Base-by-base conservation (phyloP, 2,888 invertebrate species). In the Lutraria lutraria region DNA sequence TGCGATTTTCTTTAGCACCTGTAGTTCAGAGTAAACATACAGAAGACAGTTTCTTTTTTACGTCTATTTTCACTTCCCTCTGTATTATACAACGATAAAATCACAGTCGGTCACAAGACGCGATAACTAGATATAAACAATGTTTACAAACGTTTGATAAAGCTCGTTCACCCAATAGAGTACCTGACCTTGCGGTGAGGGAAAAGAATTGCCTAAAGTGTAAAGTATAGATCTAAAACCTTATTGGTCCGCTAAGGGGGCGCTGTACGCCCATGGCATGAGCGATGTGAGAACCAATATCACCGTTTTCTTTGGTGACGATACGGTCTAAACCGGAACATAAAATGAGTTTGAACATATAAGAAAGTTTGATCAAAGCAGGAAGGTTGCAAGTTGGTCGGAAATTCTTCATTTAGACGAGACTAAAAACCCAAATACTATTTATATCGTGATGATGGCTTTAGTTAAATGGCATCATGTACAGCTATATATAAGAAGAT, bases 91-190 rank as follows among this genome's bases (percentile, higher is more conserved):
- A n/a, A 63, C 21, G 63, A 68, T 68, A 12, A 25, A 60, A 68
- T 68, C 12, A 68, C 25, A 6, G n/a, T 68, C n/a, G 63, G n/a
- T 56, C 56, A 68, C 63, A 68, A 68, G 63, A 25, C n/a, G n/a
- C 63, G 25, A n/a, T 68, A 68, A 25, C 63, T 63, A 2, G n/a
- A 63, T 63, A 1, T 19, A n/a, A n/a, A 10, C n/a, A n/a, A n/a
- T 63, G 25, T 68, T 68, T 68, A 68, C 63, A 68, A 68, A 68
- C 25, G 63, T 68, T 25, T 25, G 63, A 68, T 68, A 25, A 68
- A 68, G 13, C 63, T 10, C 8, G 25, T 25, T 25, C 63, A 12
- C 63, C 43, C 63, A 68, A 68, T 68, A 68, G 25, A n/a, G 63
- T 8, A 8, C 21, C 21, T 68, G 63, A 10, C 25, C 63, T 68